These are phyloP conservation scores for Rhagoletis zephyria DNA, from an alignment of 1,140 invertebrate genomes.

Conservation along the genomic window DNA sequence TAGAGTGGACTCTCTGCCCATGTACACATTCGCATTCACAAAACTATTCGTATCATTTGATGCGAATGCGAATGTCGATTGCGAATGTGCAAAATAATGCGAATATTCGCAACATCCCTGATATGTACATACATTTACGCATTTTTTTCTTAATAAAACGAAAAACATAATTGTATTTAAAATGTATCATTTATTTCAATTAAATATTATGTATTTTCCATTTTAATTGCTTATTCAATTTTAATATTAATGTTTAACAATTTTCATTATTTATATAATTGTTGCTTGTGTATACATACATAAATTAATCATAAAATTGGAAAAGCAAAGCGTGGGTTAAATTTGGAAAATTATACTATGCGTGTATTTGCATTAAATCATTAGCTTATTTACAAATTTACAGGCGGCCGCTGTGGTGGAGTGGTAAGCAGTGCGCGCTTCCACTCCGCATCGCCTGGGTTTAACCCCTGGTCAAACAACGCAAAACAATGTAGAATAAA, in stretches of 20 bases:
- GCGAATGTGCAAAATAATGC: no score
- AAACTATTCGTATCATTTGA: no score
- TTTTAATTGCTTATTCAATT: conserved; percentile 36
- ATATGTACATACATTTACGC: no score
- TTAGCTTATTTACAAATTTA: neutral
- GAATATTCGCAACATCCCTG: neutral
- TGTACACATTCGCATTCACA: no score
- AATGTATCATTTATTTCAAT: conserved; percentile 41
- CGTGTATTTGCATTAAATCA: neutral
- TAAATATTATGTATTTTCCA: conserved; percentile 20
- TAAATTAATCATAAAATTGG: conserved; percentile 5
- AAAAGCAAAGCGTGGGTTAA: conserved; percentile 2
- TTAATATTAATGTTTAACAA: conserved; percentile 38
- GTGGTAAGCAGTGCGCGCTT: no score
- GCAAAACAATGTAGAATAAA: no score
- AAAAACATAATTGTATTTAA: neutral
- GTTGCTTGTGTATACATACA: neutral
- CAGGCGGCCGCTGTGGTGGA: no score
- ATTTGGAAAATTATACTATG: conserved; percentile 36
- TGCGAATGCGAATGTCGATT: no score
- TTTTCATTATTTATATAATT: conserved; percentile 29
- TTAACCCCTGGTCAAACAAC: no score
- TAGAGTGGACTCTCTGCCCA: no score
- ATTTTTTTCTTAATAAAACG: neutral
- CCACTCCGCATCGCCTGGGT: no score